Conservation (phyloP, 2,888 invertebrate genomes). For the Drosophila paracracens region DNA sequence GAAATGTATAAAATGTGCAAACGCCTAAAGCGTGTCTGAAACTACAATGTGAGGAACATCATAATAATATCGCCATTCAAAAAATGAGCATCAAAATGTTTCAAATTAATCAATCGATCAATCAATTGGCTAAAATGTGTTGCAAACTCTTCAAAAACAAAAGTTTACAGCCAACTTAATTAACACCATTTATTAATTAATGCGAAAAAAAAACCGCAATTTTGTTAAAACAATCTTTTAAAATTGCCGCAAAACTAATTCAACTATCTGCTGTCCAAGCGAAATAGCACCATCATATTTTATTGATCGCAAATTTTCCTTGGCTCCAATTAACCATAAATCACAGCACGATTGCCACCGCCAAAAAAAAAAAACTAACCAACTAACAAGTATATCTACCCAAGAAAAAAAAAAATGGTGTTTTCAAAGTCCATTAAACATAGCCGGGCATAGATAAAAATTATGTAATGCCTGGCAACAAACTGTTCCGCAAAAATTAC, state of each 20-base stretch:
- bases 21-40: background rate
- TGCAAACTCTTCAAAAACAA: background rate
- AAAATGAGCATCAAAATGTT: background rate
- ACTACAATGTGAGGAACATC: background rate
- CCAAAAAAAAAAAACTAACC: constrained; percentile 23
- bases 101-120: background rate
- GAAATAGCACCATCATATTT: constrained; percentile 24
- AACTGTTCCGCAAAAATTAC: constrained; percentile 52
- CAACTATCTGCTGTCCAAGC: constrained; percentile 8
- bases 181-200: background rate
- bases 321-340: constrained; percentile 49
- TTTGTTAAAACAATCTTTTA: constrained; percentile 4
- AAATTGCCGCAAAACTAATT: constrained; percentile 22
- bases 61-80: background rate
- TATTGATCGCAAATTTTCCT: constrained; percentile 11
- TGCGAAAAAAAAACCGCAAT: constrained; percentile 2
- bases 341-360: constrained; percentile 50
- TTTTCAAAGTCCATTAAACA: constrained; percentile 44
- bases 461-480: constrained; percentile 59
- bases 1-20: background rate
- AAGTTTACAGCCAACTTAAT: background rate
- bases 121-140: background rate
- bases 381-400: constrained; percentile 28
- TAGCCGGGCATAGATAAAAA: constrained; percentile 36
- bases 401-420: constrained; percentile 9